Base-by-base conservation (phyloP, 2,797 vertebrate genomes). In the Microchirus variegatus region DNA sequence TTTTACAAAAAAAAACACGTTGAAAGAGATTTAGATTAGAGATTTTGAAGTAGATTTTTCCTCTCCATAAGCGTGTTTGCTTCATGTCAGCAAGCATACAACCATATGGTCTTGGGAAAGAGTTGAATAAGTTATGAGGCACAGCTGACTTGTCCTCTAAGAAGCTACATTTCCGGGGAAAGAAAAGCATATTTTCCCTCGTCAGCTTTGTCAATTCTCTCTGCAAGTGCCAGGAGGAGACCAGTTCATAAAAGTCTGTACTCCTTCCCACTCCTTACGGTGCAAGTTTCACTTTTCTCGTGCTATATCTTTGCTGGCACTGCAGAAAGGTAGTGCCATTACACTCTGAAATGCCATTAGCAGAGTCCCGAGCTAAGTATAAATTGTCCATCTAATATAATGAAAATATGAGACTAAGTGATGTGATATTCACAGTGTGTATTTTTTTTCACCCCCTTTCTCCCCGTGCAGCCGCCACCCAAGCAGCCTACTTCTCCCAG, bases 401-500 rank as follows among this genome's bases (percentile, higher is more conserved):
- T 59, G 37, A n/a, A 42, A 66, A 62, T 37, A 14, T 60, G 22
- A 56, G 53, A 40, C 3, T 46, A 36, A 42, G 35, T 59, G 2
- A 48, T 43, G 4, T 50, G 42, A 48, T 51, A 58, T 53, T 86
- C 53, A 73, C 41, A 10, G 8, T 3, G 1, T 37, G 41, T 12
- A 15, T 10, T 15, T 65, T 49, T 63, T 54, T 56, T 53, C 26
- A 12, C 11, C 8, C 35, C 68, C 17, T 65, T 55, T 59, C 82
- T 19, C 59, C 50, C 9, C 63, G n/a, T n/a, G n/a, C n/a, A 83
- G 86, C 89, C 85, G 92, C 87, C 90, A 93, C 90, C 59, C 77
- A 89, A 74, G 93, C 92, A 8, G 95, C 95, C 63, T 94, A 95
- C 87, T 97, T 97, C 76, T 94, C 94, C 68, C 94, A 96, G 87